phyloP scores from a whole-genome alignment of 2,113 vertebrate genomes.

The Bos indicus region DNA sequence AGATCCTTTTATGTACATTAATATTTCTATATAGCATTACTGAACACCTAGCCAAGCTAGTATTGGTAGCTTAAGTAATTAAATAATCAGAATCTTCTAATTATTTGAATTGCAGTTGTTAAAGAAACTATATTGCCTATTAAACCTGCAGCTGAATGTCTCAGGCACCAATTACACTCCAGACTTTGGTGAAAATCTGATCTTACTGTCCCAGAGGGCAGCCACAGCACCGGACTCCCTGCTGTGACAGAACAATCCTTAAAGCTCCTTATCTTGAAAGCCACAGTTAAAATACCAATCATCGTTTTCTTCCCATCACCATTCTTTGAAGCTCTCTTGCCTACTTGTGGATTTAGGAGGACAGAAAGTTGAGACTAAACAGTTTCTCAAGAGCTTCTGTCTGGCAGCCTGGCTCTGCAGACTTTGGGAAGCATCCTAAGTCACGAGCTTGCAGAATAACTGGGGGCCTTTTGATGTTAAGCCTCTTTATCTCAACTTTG shows the following conservation, averaged over 20 bases:
- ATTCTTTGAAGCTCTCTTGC: conserved; percentile 33
- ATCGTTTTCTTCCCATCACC: neutral
- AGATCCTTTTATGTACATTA: neutral
- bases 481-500: conserved; percentile 36
- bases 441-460: neutral
- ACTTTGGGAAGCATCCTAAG: neutral
- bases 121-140: neutral
- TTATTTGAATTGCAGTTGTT: neutral
- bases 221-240: neutral
- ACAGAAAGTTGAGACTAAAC: neutral
- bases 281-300: conserved; percentile 10
- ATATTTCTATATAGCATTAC: neutral
- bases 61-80: neutral
- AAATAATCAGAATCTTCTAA: neutral
- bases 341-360: neutral
- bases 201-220: neutral
- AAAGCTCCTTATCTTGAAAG: conserved; percentile 49
- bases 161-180: neutral
- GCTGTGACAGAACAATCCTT: neutral
- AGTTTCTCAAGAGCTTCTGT: neutral
- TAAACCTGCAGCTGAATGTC: neutral
- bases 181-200: neutral
- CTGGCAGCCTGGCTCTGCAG: neutral
- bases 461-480: conserved; percentile 43
- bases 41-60: neutral